Evolutionary conservation across 2,113 vertebrate species (phyloP).

Genomic region (Beaufortia kweichowensis): DNA sequence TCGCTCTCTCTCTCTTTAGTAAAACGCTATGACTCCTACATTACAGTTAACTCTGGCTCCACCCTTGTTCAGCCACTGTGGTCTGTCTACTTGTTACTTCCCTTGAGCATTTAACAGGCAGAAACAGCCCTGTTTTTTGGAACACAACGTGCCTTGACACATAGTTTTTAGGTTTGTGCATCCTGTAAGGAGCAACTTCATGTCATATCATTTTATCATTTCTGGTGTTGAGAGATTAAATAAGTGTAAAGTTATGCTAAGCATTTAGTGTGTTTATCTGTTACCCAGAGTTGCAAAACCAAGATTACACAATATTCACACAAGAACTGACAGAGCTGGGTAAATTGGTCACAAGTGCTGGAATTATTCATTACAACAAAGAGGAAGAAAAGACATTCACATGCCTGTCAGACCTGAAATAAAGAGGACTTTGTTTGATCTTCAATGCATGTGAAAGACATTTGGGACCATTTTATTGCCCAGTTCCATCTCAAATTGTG

Average conservation of each 20-base stretch:
- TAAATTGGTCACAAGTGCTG: not conserved
- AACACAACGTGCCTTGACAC: not conserved
- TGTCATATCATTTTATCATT: not conserved
- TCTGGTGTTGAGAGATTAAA: not conserved
- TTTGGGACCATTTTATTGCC: not conserved
- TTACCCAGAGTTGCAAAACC: conserved; percentile 1
- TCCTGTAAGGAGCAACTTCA: not conserved
- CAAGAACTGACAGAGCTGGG: not conserved
- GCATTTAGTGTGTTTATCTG: not conserved
- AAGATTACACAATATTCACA: conserved; percentile 30
- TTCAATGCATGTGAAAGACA: not conserved
- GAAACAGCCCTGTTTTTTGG: conserved; percentile 13
- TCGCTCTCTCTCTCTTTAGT: not conserved
- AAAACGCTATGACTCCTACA: not conserved
- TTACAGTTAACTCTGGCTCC: not conserved
- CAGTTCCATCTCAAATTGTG: not conserved
- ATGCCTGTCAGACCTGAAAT: not conserved
- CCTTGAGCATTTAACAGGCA: not conserved
- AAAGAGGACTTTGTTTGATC: not conserved
- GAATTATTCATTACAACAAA: not conserved
- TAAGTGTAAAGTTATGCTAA: not conserved
- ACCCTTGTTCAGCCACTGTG: not conserved
- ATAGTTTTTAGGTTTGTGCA: not conserved
- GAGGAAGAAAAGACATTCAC: not conserved
- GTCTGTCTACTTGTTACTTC: not conserved